A percentile compares a stretch with the other conserved stretches of the same genome.
Evolutionary conservation across 2,113 vertebrate genomes (phyloP).

Genomic region (Ochotona princeps): DNA sequence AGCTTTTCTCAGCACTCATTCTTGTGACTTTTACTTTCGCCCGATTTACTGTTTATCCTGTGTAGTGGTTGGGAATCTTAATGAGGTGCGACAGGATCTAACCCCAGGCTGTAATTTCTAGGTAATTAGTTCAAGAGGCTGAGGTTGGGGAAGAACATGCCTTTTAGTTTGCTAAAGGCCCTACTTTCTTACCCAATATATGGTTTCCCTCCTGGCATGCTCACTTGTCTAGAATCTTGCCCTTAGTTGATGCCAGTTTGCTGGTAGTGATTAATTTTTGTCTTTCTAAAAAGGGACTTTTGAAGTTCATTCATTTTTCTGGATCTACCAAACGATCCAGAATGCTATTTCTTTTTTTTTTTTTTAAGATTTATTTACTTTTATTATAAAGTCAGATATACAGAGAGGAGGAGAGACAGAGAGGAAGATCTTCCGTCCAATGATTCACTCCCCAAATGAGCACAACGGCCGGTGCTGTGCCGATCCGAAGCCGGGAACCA

Average conservation of each 20-base stretch:
- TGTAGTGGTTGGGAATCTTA: slow-evolving; percentile 42
- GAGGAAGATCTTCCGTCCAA: too few relatives aligned
- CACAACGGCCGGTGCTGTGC: too few relatives aligned
- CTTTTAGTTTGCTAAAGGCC: slow-evolving; percentile 46
- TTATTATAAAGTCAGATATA: too few relatives aligned
- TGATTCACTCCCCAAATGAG: too few relatives aligned
- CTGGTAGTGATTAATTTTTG: slow-evolving; percentile 57
- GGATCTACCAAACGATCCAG: slow-evolving; percentile 28
- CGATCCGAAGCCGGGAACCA: too few relatives aligned
- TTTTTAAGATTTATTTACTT: too few relatives aligned
- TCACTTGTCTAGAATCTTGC: slow-evolving; percentile 38
- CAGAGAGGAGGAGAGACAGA: too few relatives aligned
- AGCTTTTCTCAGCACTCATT: slow-evolving; percentile 19
- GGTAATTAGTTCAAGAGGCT: slow-evolving; percentile 62
- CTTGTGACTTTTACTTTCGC: slow-evolving; percentile 17
- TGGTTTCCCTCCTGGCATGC: slow-evolving; percentile 20
- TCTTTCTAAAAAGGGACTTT: slow-evolving; percentile 16
- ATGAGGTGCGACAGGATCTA: slow-evolving; percentile 32
- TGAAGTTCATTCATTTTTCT: slow-evolving; percentile 28
- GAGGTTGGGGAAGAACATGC: slow-evolving; percentile 7
- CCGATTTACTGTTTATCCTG: slow-evolving; percentile 25
- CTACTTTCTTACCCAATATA: neutral
- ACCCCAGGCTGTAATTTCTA: slow-evolving; percentile 60
- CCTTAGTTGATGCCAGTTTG: slow-evolving; percentile 43
- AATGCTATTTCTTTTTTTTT: slow-evolving; percentile 43